phyloP scores from a whole-genome alignment of 2,797 vertebrate species.

The Gambusia yucatana region DNA sequence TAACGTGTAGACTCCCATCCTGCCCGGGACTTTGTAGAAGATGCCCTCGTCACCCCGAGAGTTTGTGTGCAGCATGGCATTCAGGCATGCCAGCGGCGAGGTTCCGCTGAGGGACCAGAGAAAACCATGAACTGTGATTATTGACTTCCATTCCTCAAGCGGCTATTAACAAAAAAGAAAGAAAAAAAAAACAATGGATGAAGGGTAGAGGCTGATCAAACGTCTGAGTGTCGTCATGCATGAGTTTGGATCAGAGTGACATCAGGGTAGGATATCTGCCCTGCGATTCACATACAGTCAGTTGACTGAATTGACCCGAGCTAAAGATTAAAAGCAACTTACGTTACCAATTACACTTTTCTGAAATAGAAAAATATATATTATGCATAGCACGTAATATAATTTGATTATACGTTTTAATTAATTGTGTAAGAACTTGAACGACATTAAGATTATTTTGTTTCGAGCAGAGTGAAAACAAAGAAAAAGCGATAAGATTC shows the following conservation, averaged over 20 bases:
- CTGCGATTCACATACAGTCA: slow-evolving; percentile 29
- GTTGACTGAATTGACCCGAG: slow-evolving; percentile 37
- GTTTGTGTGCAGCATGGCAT: slow-evolving; percentile 98
- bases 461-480: background rate
- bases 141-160: slow-evolving; percentile 34
- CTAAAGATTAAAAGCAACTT: slow-evolving; percentile 2
- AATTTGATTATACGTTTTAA: slow-evolving; percentile 7
- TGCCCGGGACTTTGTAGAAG: slow-evolving; percentile 98
- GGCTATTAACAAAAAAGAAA: slow-evolving; percentile 13
- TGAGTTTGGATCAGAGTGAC: slow-evolving; percentile 31
- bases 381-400: slow-evolving; percentile 25
- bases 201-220: slow-evolving; percentile 36
- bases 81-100: slow-evolving; percentile 96
- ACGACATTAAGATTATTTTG: background rate
- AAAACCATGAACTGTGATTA: slow-evolving; percentile 58
- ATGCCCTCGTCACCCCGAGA: slow-evolving; percentile 97
- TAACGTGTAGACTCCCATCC: slow-evolving; percentile 98
- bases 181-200: background rate
- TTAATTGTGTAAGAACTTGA: slow-evolving; percentile 6
- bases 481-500: slow-evolving; percentile 11
- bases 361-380: slow-evolving; percentile 17
- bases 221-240: slow-evolving; percentile 53
- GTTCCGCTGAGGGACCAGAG: slow-evolving; percentile 86
- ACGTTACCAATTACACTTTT: slow-evolving; percentile 8
- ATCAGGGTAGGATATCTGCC: background rate